These are phyloP conservation scores for Endotricha flammealis DNA, from an alignment of 2,888 invertebrate genomes.

Conservation along the genomic window DNA sequence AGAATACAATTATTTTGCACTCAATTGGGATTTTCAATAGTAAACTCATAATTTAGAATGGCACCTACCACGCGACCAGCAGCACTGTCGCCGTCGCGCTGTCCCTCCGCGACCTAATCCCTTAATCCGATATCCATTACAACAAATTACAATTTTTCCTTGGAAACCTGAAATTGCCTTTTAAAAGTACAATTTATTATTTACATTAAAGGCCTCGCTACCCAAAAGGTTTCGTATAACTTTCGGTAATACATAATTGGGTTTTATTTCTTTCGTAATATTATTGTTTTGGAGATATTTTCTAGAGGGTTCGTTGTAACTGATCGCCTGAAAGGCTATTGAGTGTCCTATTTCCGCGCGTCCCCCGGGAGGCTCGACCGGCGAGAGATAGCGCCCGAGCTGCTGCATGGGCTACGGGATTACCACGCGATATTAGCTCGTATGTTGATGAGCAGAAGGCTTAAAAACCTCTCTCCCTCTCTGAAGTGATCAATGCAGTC, in stretches of 20 bases:
- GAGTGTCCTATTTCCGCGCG: constrained; percentile 2
- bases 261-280: background rate
- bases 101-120: too few relatives aligned
- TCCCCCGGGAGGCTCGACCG: constrained; percentile 4
- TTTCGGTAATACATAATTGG: constrained; percentile 3
- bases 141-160: background rate
- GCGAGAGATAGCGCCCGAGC: constrained; percentile 1
- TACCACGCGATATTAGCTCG: background rate
- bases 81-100: too few relatives aligned
- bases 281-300: constrained; percentile 6
- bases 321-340: constrained; percentile 7
- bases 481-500: constrained; percentile 2
- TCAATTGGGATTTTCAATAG: too few relatives aligned
- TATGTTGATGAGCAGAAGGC: too few relatives aligned
- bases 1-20: too few relatives aligned
- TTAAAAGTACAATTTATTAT: constrained; percentile 1
- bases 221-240: background rate
- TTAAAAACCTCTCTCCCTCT: too few relatives aligned
- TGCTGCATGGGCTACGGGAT: background rate
- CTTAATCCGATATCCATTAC: background rate
- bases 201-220: background rate
- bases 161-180: constrained; percentile 4
- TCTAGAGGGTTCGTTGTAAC: constrained; percentile 4
- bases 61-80: too few relatives aligned
- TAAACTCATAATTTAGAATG: too few relatives aligned